A percentile compares a stretch with the other conserved stretches of the same genome.
Evolutionary conservation across 2,113 vertebrate genomes (phyloP).

Genomic region (Hippocampus abdominalis): DNA sequence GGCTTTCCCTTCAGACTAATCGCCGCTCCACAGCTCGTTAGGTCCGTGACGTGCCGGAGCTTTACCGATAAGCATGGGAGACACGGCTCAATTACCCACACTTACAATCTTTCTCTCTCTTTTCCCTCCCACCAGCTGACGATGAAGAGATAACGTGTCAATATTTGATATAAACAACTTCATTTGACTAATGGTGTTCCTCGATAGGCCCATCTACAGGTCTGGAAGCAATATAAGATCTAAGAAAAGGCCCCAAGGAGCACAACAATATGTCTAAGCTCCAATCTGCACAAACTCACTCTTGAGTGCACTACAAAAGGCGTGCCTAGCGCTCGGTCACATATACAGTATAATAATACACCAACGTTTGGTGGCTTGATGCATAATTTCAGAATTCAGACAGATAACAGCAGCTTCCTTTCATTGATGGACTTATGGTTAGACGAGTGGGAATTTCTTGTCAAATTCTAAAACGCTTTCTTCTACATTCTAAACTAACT

Average conservation of each 20-base stretch:
- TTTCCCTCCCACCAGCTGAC: slow-evolving; percentile 52
- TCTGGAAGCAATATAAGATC: slow-evolving; percentile 61
- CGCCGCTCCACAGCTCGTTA: slow-evolving; percentile 73
- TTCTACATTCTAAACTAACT: background rate
- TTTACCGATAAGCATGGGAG: slow-evolving; percentile 73
- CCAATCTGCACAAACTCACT: slow-evolving; percentile 16
- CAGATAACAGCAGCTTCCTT: background rate
- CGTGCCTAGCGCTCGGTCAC: slow-evolving; percentile 31
- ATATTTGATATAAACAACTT: slow-evolving; percentile 74
- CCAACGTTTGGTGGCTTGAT: background rate
- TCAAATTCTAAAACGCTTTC: background rate
- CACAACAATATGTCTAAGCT: slow-evolving; percentile 24
- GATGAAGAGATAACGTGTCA: slow-evolving; percentile 74
- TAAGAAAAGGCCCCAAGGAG: slow-evolving; percentile 58
- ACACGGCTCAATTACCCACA: slow-evolving; percentile 73
- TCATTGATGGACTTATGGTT: background rate
- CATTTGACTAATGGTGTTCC: slow-evolving; percentile 70
- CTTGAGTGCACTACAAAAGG: slow-evolving; percentile 29
- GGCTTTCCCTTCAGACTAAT: slow-evolving; percentile 73
- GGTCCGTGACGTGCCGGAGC: slow-evolving; percentile 68
- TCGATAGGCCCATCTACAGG: slow-evolving; percentile 61
- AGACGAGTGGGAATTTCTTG: background rate
- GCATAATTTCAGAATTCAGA: background rate
- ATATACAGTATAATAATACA: background rate
- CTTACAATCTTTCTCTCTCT: slow-evolving; percentile 65